Base-by-base conservation (phyloP, 2,888 invertebrate genomes). In the Pemphredon lugubris region DNA sequence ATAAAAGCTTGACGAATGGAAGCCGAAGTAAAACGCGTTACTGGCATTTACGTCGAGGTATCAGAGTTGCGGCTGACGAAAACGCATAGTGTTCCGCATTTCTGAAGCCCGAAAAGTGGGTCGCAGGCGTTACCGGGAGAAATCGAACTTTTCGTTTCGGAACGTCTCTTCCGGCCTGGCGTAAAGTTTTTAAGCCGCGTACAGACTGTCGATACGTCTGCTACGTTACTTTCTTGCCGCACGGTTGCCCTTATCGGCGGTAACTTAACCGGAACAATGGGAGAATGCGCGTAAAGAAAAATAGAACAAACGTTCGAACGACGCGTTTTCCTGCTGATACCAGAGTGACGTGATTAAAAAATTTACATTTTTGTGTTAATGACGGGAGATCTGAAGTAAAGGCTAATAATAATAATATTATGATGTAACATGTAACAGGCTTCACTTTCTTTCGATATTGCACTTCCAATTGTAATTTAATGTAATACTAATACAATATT, bases 131-230 rank as follows among this genome's bases (percentile, higher is more conserved):
- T 63, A 51, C 57, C 67, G 20, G 14, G 48, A 50, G 65, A 59
- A 67, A 78, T 78, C 61, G 72, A 78, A 77, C 72, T 75, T 65
- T 60, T 63, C 40, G 51, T 63, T 42, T 16, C 59, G 69, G 45
- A 39, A 50, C 50, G 37, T 57, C 57, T 42, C 44, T 61, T 48
- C 63, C 59, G 69, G 40, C 37, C 57, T 45, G 50, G 50, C 39
- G 50, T 42, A 44, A 73, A 78, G 61, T 73, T 73, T 64, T 73
- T 63, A 61, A 73, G 69, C 67, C 64, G 13, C 26, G 57, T 67
- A 45, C 53, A 51, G 59, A 34, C 55, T 58, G 61, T 73, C 69
- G 66, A 73, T 78, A 67, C 67, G 51, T 65, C 32, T 40, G 14
- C 34, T 14, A n/a, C 23, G 40, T 40, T 40, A 5, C 16, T 16